These are phyloP conservation scores for Balanococcus diminutus DNA, from an alignment of 2,888 invertebrate species.

Conservation along the genomic window DNA sequence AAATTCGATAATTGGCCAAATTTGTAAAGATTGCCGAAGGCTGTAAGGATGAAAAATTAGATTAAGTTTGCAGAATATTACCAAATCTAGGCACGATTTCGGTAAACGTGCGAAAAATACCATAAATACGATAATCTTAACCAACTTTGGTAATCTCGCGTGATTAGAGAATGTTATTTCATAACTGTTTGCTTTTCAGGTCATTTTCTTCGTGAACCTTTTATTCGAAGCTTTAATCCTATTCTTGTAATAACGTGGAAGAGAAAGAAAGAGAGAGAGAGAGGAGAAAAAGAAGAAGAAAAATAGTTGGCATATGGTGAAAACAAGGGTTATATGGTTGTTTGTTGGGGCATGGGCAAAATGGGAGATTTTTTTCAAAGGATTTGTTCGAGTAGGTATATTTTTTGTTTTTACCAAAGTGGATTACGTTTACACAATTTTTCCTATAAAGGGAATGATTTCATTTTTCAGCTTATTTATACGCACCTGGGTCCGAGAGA, in stretches of 20 bases:
- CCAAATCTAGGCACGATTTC: constrained; percentile 9
- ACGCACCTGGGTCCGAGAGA: neutral
- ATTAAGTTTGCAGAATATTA: constrained; percentile 2
- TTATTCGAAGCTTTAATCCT: constrained; percentile 29
- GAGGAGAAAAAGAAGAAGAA: neutral
- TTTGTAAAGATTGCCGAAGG: neutral
- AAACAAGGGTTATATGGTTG: constrained; percentile 32
- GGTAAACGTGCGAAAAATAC: constrained; percentile 37
- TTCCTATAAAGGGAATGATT: neutral
- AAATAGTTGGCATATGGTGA: neutral
- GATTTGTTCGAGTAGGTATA: neutral
- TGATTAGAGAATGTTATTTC: constrained; percentile 40
- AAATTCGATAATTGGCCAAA: neutral
- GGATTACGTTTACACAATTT: constrained; percentile 12
- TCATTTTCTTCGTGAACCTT: neutral
- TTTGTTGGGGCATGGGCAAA: neutral
- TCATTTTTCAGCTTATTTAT: neutral
- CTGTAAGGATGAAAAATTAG: neutral
- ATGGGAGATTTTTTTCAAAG: neutral
- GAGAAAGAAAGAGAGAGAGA: neutral
- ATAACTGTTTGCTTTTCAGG: constrained; percentile 35
- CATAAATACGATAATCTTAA: constrained; percentile 34
- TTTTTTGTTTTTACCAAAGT: constrained; percentile 18
- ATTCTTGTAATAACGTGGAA: neutral
- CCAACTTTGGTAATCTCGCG: neutral